Conservation (phyloP, 2,113 vertebrate species). For the Hippocampus mohnikei region DNA sequence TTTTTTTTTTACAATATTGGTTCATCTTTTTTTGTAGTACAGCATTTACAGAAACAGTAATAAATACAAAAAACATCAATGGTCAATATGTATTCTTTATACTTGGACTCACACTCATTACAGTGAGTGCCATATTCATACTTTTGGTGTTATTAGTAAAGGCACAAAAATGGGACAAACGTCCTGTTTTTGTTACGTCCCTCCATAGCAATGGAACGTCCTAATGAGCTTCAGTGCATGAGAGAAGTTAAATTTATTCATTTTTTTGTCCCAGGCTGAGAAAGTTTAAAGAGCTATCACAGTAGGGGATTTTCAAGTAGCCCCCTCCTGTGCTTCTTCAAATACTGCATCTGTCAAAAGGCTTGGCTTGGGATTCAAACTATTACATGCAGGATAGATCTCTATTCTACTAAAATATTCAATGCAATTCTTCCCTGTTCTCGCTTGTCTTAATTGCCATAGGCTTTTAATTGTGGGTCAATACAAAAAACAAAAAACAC, state of each 20-base stretch:
- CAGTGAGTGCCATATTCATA: background rate
- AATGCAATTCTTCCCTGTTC: conserved; percentile 27
- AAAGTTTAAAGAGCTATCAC: conserved; percentile 59
- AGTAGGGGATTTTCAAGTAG: conserved; percentile 58
- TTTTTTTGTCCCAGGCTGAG: conserved; percentile 48
- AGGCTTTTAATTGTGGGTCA: conserved; percentile 40
- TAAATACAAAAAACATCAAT: background rate
- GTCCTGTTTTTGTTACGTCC: conserved; percentile 41
- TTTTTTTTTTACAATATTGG: background rate
- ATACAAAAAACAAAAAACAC: background rate
- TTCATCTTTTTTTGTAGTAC: background rate
- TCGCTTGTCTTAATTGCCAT: conserved; percentile 28
- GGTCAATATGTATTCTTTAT: background rate
- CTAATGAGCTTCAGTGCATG: conserved; percentile 54
- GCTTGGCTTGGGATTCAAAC: conserved; percentile 57
- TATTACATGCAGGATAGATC: conserved; percentile 49
- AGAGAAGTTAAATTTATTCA: conserved; percentile 56
- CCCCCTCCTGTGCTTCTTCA: conserved; percentile 65
- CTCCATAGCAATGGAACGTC: conserved; percentile 43
- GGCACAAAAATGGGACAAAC: conserved; percentile 51
- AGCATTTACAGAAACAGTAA: background rate
- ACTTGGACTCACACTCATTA: background rate
- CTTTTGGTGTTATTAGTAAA: conserved; percentile 9
- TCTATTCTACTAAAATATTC: conserved; percentile 45
- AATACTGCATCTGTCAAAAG: conserved; percentile 54